Percentiles rank a stretch among this genome's conserved stretches.
These are phyloP conservation scores for Abscondita cerata DNA, from an alignment of 2,888 invertebrate species.

Conservation along the genomic window DNA sequence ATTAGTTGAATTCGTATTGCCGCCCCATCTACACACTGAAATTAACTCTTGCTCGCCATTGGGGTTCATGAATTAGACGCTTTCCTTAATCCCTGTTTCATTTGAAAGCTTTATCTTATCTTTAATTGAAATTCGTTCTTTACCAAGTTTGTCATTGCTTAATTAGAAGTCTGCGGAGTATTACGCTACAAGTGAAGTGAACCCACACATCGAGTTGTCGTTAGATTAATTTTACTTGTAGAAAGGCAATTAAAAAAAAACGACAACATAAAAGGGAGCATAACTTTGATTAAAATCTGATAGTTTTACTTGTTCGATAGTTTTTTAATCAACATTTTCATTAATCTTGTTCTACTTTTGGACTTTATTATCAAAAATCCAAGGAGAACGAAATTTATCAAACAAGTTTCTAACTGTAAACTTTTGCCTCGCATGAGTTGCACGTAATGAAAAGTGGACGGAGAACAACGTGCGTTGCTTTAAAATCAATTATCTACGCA, in stretches of 20 bases:
- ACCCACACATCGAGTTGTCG: too few relatives aligned
- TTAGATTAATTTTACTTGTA: too few relatives aligned
- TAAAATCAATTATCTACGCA: constrained; percentile 2
- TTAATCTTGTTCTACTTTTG: too few relatives aligned
- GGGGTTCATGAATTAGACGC: constrained; percentile 42
- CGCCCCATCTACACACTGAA: constrained; percentile 44
- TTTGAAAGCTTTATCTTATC: constrained; percentile 43
- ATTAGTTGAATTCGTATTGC: constrained; percentile 51
- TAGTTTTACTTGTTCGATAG: too few relatives aligned
- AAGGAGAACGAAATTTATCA: neutral
- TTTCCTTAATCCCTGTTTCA: constrained; percentile 42
- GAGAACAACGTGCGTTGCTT: constrained; percentile 1
- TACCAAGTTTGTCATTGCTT: constrained; percentile 28
- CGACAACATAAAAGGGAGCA: too few relatives aligned
- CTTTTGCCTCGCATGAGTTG: constrained; percentile 2
- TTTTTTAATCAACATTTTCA: too few relatives aligned
- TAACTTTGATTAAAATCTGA: too few relatives aligned
- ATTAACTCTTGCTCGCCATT: constrained; percentile 46
- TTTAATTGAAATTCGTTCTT: constrained; percentile 43
- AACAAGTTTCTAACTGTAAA: constrained; percentile 1
- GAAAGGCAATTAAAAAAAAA: too few relatives aligned
- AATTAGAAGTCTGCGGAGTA: constrained; percentile 23
- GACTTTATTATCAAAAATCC: neutral
- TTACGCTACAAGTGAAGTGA: too few relatives aligned
- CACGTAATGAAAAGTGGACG: constrained; percentile 7